Base-by-base conservation (phyloP, 2,113 vertebrate species). In the Pongo abelii region DNA sequence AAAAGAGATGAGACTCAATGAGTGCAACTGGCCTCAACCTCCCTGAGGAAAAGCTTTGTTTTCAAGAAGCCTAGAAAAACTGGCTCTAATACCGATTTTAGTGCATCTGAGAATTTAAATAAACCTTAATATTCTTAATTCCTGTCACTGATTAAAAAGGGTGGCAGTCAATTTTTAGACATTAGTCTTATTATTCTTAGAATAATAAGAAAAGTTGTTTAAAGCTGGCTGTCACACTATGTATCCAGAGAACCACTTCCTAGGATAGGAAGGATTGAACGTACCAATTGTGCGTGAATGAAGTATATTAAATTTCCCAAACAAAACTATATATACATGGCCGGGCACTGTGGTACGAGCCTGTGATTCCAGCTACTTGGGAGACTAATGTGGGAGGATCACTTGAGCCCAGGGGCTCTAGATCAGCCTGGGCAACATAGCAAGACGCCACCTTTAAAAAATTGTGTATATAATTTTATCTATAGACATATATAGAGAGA, bases 261-360 rank as follows among this genome's bases (percentile, higher is more conserved):
- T 93, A 50, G 27, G 30, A n/a, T 57, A 20, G 52, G 52, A 55
- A 55, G 52, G 52, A 98, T 97, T 97, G 92, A 96, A 90, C 75
- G 50, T 87, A 96, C 96, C 97, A 89, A 97, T 25, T 94, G 93
- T 55, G 97, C 57, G 84, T 83, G 94, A 97, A 84, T 85, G 83
- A 97, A 98, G 78, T 85, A 96, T 94, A 92, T 96, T 72, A 93
- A 96, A 96, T 89, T 91, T 46, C 75, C 96, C 17, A 86, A 64
- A 86, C 14, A 75, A 64, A 93, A 35, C 61, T 32, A 16, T 64
- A 38, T 22, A 18, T 64, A 64, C 61, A 1, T 64, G 61, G 61
- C 61, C 0, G 2, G 27, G 61, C 61, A 32, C 61, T 64, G 61
- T 14, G 27, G 27, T 30, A 6, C 2, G 2, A 64, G 27, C 61